Base-by-base conservation (phyloP, 2,113 vertebrate genomes). In the Neotoma lepida region DNA sequence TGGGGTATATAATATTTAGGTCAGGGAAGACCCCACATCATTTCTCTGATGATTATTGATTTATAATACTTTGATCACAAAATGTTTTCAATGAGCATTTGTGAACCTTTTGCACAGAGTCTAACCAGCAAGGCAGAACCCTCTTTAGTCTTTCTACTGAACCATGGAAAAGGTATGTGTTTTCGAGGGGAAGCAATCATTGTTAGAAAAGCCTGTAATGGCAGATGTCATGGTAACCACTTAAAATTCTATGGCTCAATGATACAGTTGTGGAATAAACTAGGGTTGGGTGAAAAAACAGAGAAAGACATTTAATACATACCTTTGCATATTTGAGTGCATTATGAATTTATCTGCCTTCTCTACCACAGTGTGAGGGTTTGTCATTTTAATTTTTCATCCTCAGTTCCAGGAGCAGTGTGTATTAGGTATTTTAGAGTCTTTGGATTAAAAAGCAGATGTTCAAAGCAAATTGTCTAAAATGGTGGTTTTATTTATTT, bases 401-500 rank as follows among this genome's bases (percentile, higher is more conserved):
- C 3, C 58, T 64, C 33, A 56, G 56, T 71, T 86, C 39, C 14
- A 81, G 90, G n/a, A 33, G 91, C 28, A 78, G 61, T 61, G 39
- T 28, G 63, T 88, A 63, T 30, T 12, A 17, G 10, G 22, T 33
- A 78, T 7, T 86, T 64, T 35, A 78, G 12, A 88, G 44, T 88
- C 39, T 87, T 66, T 68, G 84, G 88, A 94, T 6, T 61, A 49
- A 81, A 96, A 91, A 78, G 71, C 28, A 94, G 17, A 71, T 84
- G 2, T 91, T 76, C n/a, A 94, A 87, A 95, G 66, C 13, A 90
- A 86, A 61, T 66, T 93, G 9, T 49, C 88, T 85, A 94, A 86
- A 80, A 26, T 58, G 24, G 24, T 71, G 46, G 49, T 77, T 78
- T 15, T 91, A 12, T 61, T 58, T 58, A 58, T 82, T 41, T 82